These are phyloP conservation scores for Bucorvus abyssinicus DNA, from an alignment of 2,797 vertebrate genomes.

Conservation along the genomic window DNA sequence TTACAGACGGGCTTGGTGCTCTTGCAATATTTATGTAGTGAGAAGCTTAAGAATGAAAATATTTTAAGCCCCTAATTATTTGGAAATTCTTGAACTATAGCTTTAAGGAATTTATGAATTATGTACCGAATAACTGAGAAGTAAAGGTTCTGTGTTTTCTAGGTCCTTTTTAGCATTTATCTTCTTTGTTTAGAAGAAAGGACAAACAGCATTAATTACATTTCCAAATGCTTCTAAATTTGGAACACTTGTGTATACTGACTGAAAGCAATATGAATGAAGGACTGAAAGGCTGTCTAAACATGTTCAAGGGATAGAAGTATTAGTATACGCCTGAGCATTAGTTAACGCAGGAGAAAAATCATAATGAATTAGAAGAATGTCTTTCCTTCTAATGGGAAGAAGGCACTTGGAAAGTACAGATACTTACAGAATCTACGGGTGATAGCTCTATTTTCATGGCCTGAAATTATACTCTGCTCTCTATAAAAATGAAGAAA, in stretches of 20 bases:
- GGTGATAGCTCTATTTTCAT: not conserved
- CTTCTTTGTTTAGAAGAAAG: not conserved
- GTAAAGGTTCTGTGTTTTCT: not conserved
- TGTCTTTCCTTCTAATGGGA: not conserved
- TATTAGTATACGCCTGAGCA: not conserved
- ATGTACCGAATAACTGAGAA: not conserved
- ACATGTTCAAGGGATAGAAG: not conserved
- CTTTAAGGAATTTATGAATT: not conserved
- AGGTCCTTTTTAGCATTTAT: not conserved
- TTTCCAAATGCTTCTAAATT: constrained; percentile 18
- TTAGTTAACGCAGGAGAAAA: not conserved
- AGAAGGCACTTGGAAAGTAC: not conserved
- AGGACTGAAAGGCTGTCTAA: constrained; percentile 1
- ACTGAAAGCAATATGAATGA: not conserved
- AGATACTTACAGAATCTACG: not conserved
- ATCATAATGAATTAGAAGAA: not conserved
- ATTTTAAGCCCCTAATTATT: not conserved
- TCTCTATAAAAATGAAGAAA: not conserved
- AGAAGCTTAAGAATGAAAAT: not conserved
- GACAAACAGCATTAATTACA: not conserved
- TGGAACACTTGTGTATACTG: not conserved
- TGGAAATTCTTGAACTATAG: not conserved
- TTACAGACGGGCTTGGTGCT: not conserved
- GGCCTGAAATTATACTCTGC: not conserved
- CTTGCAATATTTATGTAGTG: not conserved